phyloP scores from a whole-genome alignment of 1,140 invertebrate species.

The Eueides isabella region DNA sequence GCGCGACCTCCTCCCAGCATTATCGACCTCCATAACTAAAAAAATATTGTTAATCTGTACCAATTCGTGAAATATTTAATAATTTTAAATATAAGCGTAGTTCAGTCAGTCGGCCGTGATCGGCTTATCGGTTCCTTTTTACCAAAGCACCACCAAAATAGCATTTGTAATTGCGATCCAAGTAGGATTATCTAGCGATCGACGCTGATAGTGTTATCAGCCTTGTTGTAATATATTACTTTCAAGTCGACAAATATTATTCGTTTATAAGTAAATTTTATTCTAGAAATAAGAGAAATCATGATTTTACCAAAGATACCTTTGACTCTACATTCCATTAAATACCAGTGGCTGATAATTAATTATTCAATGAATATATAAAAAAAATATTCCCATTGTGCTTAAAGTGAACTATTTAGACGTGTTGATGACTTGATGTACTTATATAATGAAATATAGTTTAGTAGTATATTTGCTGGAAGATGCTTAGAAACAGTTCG shows the following conservation, averaged over 20 bases:
- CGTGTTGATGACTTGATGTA: too few species aligned
- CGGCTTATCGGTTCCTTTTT: constrained; percentile 19
- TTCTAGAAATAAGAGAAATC: background rate
- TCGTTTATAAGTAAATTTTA: constrained; percentile 12
- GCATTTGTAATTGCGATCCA: constrained; percentile 18
- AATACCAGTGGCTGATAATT: background rate
- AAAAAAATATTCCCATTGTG: background rate
- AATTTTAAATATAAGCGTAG: background rate
- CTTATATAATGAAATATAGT: background rate
- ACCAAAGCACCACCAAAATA: constrained; percentile 26
- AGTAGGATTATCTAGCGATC: constrained; percentile 22
- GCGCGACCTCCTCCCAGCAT: constrained; percentile 39
- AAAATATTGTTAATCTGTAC: background rate
- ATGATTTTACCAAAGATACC: background rate
- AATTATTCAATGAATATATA: background rate
- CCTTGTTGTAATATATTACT: constrained; percentile 28
- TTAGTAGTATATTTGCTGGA: background rate
- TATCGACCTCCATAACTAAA: constrained; percentile 59
- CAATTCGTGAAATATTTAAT: background rate
- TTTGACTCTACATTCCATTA: background rate
- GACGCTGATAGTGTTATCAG: constrained; percentile 29
- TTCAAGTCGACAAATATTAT: constrained; percentile 21
- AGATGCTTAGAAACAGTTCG: background rate
- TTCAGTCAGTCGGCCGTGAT: background rate
- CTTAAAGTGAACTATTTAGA: background rate